Percentiles rank a stretch among this genome's conserved stretches.
These are phyloP conservation scores for Podabrus alpinus DNA, from an alignment of 2,888 invertebrate genomes.

Conservation along the genomic window DNA sequence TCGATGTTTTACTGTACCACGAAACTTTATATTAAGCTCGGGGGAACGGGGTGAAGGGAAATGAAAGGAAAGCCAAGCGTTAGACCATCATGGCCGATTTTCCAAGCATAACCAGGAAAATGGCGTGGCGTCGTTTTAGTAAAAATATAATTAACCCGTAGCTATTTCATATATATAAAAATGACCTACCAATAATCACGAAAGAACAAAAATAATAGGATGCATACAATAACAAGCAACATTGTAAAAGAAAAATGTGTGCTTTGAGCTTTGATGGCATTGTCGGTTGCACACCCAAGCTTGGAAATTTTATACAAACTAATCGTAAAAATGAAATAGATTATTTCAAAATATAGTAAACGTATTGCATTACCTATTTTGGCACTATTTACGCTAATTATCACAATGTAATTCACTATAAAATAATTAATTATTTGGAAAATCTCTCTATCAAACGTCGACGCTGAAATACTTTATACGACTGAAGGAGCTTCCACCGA, in stretches of 20 bases:
- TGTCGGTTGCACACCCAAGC: conserved; percentile 17
- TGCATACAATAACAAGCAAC: not conserved
- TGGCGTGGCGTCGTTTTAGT: conserved; percentile 45
- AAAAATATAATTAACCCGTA: not conserved
- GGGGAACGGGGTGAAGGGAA: conserved; percentile 37
- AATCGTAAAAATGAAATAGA: not conserved
- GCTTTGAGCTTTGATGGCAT: not conserved
- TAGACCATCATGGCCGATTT: conserved; percentile 56
- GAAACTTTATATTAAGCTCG: conserved; percentile 7
- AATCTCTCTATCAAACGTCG: conserved; percentile 50
- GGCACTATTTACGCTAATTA: conserved; percentile 56
- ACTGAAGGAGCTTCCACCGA: conserved; percentile 51
- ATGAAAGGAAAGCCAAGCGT: conserved; percentile 49
- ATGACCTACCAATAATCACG: not conserved
- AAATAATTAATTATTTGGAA: conserved; percentile 47
- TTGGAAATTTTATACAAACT: not conserved
- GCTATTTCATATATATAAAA: not conserved
- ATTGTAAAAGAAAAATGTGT: not conserved
- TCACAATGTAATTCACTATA: conserved; percentile 56
- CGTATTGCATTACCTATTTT: conserved; percentile 53
- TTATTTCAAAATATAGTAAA: not conserved
- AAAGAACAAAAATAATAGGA: not conserved
- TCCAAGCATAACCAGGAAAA: conserved; percentile 52
- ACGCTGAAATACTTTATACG: conserved; percentile 50
- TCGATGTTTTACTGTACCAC: conserved; percentile 4